phyloP scores from a whole-genome alignment of 1,140 invertebrate species.

The Trichogramma pretiosum region DNA sequence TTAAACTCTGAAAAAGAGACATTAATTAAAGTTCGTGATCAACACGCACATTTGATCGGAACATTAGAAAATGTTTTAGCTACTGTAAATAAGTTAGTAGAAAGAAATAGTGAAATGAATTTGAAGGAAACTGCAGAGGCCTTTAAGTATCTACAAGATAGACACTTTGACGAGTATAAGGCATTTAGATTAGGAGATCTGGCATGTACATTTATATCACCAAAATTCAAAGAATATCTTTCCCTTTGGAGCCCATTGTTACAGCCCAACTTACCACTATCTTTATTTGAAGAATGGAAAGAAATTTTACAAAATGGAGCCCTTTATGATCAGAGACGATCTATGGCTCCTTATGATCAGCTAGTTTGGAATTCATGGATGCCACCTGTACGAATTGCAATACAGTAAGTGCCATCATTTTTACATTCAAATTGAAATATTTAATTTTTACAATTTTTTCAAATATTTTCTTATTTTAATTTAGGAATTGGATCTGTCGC shows the following conservation, averaged over 20 bases:
- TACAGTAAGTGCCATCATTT: constrained; percentile 47
- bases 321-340: constrained; percentile 39
- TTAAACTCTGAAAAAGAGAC: constrained; percentile 71
- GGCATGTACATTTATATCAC: constrained; percentile 56
- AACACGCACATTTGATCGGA: constrained; percentile 66
- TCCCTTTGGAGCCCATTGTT: constrained; percentile 65
- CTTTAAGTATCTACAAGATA: constrained; percentile 64
- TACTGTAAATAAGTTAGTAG: constrained; percentile 60
- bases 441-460: neutral
- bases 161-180: constrained; percentile 54
- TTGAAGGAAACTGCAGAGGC: constrained; percentile 64
- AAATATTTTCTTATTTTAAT: constrained; percentile 10
- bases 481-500: constrained; percentile 63
- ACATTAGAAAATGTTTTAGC: constrained; percentile 64
- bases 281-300: constrained; percentile 67
- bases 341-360: constrained; percentile 68
- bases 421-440: neutral
- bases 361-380: constrained; percentile 88
- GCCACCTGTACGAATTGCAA: constrained; percentile 63
- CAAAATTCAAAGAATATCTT: constrained; percentile 60
- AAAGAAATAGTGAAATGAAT: constrained; percentile 51
- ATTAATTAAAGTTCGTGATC: constrained; percentile 58
- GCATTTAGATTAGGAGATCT: constrained; percentile 57
- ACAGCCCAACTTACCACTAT: constrained; percentile 52
- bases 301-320: constrained; percentile 51